Conservation (phyloP, 2,113 vertebrate genomes). For the Rutilus rutilus region DNA sequence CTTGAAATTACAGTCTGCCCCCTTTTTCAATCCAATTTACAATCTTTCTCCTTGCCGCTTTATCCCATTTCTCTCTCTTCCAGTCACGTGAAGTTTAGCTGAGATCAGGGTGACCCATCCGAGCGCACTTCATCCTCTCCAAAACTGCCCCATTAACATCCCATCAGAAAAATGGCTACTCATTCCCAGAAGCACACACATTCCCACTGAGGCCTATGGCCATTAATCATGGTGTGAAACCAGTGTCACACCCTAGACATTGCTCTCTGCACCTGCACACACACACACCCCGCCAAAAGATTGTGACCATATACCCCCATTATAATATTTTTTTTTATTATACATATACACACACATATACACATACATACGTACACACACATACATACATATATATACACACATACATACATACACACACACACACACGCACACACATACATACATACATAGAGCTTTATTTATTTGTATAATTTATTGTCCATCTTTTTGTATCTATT, state of each 20-base stretch:
- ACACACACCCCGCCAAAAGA: neutral
- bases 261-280: neutral
- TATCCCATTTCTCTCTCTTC: slow-evolving; percentile 16
- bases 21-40: slow-evolving; percentile 15
- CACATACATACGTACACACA: too few species aligned
- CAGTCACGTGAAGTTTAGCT: slow-evolving; percentile 4
- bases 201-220: neutral
- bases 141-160: slow-evolving; percentile 37
- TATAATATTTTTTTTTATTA: too few species aligned
- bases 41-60: slow-evolving; percentile 12
- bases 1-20: slow-evolving; percentile 26
- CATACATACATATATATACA: too few species aligned
- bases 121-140: neutral
- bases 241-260: neutral
- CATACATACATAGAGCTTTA: too few species aligned
- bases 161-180: neutral
- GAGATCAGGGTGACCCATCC: slow-evolving; percentile 66
- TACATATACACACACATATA: neutral
- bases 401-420: too few species aligned
- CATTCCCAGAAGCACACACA: neutral
- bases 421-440: too few species aligned
- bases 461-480: too few species aligned
- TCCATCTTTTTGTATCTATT: too few species aligned
- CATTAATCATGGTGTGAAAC: slow-evolving; percentile 26
- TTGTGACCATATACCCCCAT: too few species aligned